These are phyloP conservation scores for Pholis gunnellus DNA, from an alignment of 2,113 vertebrate genomes.

Conservation along the genomic window DNA sequence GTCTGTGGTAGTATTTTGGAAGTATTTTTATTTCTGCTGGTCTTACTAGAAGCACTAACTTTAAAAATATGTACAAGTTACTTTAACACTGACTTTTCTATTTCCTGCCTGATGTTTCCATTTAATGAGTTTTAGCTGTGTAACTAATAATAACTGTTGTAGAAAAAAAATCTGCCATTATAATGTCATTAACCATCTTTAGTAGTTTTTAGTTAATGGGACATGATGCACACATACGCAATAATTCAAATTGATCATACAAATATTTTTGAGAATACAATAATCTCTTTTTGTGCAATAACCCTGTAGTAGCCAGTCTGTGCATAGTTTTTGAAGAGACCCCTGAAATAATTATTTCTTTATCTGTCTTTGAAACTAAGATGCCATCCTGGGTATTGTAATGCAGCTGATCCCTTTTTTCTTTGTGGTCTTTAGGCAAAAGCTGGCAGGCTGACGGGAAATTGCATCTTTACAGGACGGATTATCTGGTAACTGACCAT, in stretches of 20 bases:
- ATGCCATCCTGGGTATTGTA: background rate
- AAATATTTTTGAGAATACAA: background rate
- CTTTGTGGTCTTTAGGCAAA: slow-evolving; percentile 84
- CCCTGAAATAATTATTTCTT: background rate
- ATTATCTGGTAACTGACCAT: slow-evolving; percentile 99
- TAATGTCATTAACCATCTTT: background rate
- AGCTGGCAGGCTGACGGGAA: slow-evolving; percentile 99
- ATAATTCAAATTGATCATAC: background rate
- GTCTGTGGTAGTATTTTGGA: background rate
- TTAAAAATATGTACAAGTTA: slow-evolving; percentile 9
- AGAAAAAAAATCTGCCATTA: background rate
- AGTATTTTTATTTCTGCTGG: background rate
- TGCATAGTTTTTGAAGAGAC: background rate
- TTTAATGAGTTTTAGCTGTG: background rate
- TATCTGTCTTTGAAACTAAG: background rate
- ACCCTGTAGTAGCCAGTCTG: background rate
- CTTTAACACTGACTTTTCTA: background rate
- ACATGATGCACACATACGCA: background rate
- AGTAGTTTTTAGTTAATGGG: background rate
- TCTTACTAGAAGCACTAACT: background rate
- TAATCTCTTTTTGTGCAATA: background rate
- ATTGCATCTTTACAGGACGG: slow-evolving; percentile 96
- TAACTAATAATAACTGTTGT: background rate
- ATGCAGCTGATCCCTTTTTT: background rate
- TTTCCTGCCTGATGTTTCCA: background rate